Evolutionary conservation across 1,140 invertebrate genomes (phyloP).

Genomic region (Danaus melanippus): DNA sequence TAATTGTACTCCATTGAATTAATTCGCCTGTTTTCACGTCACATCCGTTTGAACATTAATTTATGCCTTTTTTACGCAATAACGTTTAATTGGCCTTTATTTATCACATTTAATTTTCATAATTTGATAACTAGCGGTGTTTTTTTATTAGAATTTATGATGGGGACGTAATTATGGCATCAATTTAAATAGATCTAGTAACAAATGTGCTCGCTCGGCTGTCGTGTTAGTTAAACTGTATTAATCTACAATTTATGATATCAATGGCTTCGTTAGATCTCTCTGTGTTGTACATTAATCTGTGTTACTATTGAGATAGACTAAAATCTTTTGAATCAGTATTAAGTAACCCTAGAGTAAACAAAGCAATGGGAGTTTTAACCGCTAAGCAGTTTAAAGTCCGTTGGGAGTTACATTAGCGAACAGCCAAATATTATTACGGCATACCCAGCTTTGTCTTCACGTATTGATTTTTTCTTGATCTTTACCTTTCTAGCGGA

Average conservation of each 20-base stretch:
- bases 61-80: conserved; percentile 72
- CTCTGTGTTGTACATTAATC: no score
- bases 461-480: conserved; percentile 8
- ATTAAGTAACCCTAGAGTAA: conserved; percentile 26
- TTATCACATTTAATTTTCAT: conserved; percentile 71
- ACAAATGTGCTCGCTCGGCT: conserved; percentile 46
- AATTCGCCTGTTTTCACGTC: conserved; percentile 30
- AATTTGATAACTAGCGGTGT: conserved; percentile 59
- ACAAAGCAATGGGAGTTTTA: conserved; percentile 47
- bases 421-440: conserved; percentile 60
- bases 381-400: conserved; percentile 65
- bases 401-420: conserved; percentile 63
- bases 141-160: conserved; percentile 66
- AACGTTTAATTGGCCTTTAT: conserved; percentile 69
- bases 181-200: conserved; percentile 56
- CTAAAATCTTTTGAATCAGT: no score
- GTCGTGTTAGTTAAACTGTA: conserved; percentile 15
- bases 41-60: conserved; percentile 53
- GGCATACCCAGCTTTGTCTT: conserved; percentile 34
- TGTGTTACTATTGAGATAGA: no score
- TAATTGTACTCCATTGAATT: neutral
- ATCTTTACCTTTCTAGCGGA: conserved; percentile 14
- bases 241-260: conserved; percentile 19
- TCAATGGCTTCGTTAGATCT: no score
- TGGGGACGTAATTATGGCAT: conserved; percentile 40